phyloP scores from a whole-genome alignment of 35 echinoderm and acorn worm species.

The Acanthaster planci region DNA sequence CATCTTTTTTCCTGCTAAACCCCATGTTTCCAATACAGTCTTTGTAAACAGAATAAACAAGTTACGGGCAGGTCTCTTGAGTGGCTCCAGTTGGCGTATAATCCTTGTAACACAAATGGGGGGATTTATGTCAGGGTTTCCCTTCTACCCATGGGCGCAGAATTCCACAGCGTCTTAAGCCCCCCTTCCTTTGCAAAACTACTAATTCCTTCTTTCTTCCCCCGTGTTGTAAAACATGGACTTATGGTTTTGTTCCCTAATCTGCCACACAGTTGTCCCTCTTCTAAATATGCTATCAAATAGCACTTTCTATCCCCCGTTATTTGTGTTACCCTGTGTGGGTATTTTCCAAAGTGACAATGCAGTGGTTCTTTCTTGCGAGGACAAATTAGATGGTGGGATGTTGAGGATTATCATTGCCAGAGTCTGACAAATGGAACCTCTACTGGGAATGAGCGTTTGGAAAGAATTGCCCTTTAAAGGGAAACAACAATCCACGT shows the following conservation, averaged over 20 bases:
- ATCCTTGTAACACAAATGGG: background rate
- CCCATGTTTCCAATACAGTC: background rate
- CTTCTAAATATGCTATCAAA: background rate
- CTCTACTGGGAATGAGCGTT: too few relatives aligned
- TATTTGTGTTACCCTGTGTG: background rate
- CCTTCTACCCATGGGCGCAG: background rate
- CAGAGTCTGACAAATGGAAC: too few relatives aligned
- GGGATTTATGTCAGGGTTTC: background rate
- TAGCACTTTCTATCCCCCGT: background rate
- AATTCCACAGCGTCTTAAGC: constrained; percentile 7
- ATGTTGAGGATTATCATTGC: too few relatives aligned
- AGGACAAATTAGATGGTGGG: too few relatives aligned
- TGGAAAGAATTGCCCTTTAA: too few relatives aligned
- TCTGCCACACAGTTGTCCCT: background rate
- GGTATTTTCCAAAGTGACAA: too few relatives aligned
- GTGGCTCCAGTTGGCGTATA: background rate
- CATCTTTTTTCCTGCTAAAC: background rate
- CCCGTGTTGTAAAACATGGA: constrained; percentile 28
- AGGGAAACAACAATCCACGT: too few relatives aligned
- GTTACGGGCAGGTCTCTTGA: background rate
- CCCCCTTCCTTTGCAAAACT: background rate
- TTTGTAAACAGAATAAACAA: background rate
- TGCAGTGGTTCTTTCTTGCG: too few relatives aligned
- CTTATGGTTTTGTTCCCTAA: constrained; percentile 8
- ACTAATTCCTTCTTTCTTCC: constrained; percentile 3